phyloP scores from a whole-genome alignment of 2,797 vertebrate genomes.

The Phrynocephalus vlangalii region DNA sequence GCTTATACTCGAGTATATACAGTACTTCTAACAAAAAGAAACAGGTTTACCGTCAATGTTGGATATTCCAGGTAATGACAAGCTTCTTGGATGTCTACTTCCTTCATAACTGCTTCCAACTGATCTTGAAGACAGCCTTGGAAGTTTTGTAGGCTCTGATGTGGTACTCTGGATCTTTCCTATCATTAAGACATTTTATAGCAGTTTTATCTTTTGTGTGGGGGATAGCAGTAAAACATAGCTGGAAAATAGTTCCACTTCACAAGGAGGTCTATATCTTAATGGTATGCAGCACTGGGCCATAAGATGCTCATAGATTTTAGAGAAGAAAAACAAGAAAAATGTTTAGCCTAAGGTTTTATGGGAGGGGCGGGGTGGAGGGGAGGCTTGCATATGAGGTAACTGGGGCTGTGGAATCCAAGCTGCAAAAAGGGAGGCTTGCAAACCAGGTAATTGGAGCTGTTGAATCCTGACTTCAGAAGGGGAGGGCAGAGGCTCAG shows the following conservation, averaged over 20 bases:
- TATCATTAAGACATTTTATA: slow-evolving; percentile 58
- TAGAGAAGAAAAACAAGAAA: too few species aligned
- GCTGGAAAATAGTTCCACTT: not conserved
- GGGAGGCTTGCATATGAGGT: too few species aligned
- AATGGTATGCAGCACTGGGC: not conserved
- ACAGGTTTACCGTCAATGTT: slow-evolving; percentile 74
- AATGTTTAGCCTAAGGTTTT: too few species aligned
- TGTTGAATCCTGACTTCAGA: too few species aligned
- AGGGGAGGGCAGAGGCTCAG: too few species aligned
- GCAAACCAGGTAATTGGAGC: too few species aligned
- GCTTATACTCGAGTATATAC: too few species aligned
- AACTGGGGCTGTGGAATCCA: too few species aligned
- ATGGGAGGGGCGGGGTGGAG: too few species aligned
- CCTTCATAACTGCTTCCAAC: slow-evolving; percentile 59
- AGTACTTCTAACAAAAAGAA: not conserved
- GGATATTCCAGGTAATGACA: slow-evolving; percentile 77
- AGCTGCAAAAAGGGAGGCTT: too few species aligned
- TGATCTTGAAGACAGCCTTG: slow-evolving; percentile 71
- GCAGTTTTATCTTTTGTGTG: slow-evolving; percentile 33
- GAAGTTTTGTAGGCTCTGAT: slow-evolving; percentile 70
- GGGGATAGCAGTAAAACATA: not conserved
- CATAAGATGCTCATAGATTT: too few species aligned
- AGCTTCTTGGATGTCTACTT: slow-evolving; percentile 57
- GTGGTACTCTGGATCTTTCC: slow-evolving; percentile 69
- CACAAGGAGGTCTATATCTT: not conserved